These are phyloP conservation scores for Drosophila antonietae DNA, from an alignment of 2,888 invertebrate genomes.

Conservation along the genomic window DNA sequence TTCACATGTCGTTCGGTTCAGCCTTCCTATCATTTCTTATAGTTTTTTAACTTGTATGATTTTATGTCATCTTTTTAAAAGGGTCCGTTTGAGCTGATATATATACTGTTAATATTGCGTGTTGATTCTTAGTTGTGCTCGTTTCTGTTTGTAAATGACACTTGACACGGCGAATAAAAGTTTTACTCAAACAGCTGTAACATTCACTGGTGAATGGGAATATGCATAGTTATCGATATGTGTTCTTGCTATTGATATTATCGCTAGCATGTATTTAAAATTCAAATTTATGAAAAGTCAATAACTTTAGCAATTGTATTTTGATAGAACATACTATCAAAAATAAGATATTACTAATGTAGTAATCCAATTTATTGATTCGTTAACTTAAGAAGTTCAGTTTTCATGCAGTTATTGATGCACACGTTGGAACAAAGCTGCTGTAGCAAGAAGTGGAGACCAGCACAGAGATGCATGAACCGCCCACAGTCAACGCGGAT, in stretches of 20 bases:
- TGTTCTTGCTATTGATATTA: neutral
- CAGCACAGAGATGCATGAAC: neutral
- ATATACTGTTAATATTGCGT: too few relatives aligned
- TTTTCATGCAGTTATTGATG: constrained; percentile 91
- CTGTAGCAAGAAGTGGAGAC: constrained; percentile 84
- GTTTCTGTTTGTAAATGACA: neutral
- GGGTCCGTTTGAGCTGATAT: too few relatives aligned
- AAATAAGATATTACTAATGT: too few relatives aligned
- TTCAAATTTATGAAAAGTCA: neutral
- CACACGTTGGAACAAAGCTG: constrained; percentile 90
- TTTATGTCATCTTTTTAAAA: too few relatives aligned
- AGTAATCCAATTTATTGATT: too few relatives aligned
- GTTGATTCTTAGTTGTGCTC: neutral
- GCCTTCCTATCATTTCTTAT: too few relatives aligned
- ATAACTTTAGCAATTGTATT: neutral
- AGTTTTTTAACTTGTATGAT: too few relatives aligned
- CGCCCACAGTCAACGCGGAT: constrained; percentile 9
- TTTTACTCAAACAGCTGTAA: neutral
- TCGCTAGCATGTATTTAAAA: neutral
- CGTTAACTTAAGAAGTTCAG: constrained; percentile 68
- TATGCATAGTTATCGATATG: too few relatives aligned
- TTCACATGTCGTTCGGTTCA: neutral
- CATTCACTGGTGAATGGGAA: neutral
- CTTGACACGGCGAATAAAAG: too few relatives aligned
- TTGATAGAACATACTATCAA: too few relatives aligned